Base-by-base conservation (phyloP, 1,140 invertebrate genomes). In the Sipha flava region DNA sequence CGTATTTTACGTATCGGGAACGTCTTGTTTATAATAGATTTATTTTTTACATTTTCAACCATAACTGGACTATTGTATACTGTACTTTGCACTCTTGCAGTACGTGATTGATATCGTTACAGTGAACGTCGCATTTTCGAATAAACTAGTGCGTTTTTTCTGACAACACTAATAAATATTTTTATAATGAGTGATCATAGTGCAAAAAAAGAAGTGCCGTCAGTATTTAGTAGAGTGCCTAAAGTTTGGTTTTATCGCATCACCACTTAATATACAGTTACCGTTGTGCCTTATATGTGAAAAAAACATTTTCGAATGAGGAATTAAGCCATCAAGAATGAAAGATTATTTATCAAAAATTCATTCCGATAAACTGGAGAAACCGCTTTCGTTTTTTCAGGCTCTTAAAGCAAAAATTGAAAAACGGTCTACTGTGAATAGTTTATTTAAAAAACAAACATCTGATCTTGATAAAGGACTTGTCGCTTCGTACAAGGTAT, bases 371-470 rank as follows among this genome's bases (percentile, higher is more conserved):
- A 37, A 64, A 64, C 31, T 64, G 3, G 18, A 64, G 43, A 64
- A 64, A 37, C 31, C 31, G n/a, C 31, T 64, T 64, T 64, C 43
- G 18, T 37, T 64, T 64, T 64, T 64, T 64, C 59, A 21, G 59
- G 31, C 18, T 37, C 31, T 64, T 64, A 37, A 64, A 64, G 31
- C 31, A 64, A 64, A 64, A 37, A n/a, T 64, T 62, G 29, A 62
- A 34, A 62, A 62, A 62, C 57, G 57, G 18, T 62, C 57, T 62
- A 62, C 57, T 62, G 57, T 62, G 57, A 62, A 62, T 62, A 62
- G 57, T 62, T 62, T 31, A 62, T 62, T 62, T 62, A 62, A 62
- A 62, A 62, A 62, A 62, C 57, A 62, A 62, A 62, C 57, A 62
- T 62, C 57, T 62, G 57, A 34, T 62, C 57, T 62, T 62, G 57